A percentile compares a stretch with the other conserved stretches of the same genome.
Evolutionary conservation across 2,113 vertebrate genomes (phyloP).

Genomic region (Apodemus speciosus): DNA sequence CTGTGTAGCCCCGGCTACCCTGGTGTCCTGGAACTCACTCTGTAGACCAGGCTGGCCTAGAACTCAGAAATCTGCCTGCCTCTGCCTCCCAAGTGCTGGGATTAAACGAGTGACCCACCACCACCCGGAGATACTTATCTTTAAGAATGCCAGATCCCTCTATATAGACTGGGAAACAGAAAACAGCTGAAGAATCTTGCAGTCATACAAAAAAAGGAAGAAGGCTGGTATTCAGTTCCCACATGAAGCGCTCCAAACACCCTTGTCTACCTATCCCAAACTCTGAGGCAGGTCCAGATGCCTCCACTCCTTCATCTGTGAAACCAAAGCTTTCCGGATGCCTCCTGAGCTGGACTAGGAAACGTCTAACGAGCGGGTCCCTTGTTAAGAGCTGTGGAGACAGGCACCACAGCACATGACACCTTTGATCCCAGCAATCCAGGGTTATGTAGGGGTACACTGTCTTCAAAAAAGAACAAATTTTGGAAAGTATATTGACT

Average conservation of each 20-base stretch:
- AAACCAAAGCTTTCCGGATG: neutral
- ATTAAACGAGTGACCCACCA: too few species aligned
- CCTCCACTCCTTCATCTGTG: neutral
- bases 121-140: neutral
- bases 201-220: neutral
- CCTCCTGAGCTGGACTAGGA: neutral
- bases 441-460: neutral
- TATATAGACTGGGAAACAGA: neutral
- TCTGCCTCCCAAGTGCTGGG: too few species aligned
- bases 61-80: too few species aligned
- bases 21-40: too few species aligned
- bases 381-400: neutral
- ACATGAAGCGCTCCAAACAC: constrained; percentile 11
- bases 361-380: neutral
- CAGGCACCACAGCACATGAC: neutral
- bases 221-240: neutral
- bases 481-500: neutral
- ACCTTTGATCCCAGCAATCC: neutral
- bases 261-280: constrained; percentile 6
- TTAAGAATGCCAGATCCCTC: neutral
- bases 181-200: neutral
- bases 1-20: too few species aligned
- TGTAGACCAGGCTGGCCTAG: too few species aligned
- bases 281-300: constrained; percentile 27
- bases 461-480: neutral